Evolutionary conservation across 2,113 vertebrate genomes (phyloP), one percentile per base, ranked within the genome.

Genomic region (Nibea albiflora): DNA sequence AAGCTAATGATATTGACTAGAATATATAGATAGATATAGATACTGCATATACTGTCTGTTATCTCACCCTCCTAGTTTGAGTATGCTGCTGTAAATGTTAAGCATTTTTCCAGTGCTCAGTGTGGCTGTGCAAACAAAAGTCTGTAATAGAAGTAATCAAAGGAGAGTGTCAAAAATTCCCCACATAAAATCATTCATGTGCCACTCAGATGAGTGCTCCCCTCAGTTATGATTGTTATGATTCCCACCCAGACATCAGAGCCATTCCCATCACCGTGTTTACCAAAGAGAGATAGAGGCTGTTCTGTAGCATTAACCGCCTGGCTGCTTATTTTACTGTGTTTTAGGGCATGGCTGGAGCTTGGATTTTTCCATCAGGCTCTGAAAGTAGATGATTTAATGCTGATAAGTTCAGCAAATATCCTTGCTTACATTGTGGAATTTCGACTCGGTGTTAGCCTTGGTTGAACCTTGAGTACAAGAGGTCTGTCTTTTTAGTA

Each of bases 391-490:
- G 53, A 75, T 83, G 49, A 76, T 84, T 76, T 15, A 69, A 35
- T 63, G 19, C 24, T 54, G 69, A 78, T 85, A 85, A 14, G 70
- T 65, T n/a, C n/a, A n/a, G n/a, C 68, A 82, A 31, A 84, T 72
- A 61, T 54, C 52, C 14, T 57, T 67, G 74, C 65, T 78, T 67
- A 73, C 66, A 58, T 53, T 80, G 31, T 58, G 68, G 31, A 35
- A 50, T 67, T 53, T 35, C 44, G 61, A 12, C 53, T 65, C 16
- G 5, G 31, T 22, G 16, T 31, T 46, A 49, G 53, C 75, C 79
- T 74, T 16, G 52, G 57, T 66, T 68, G 35, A 31, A 61, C 77
- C 53, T 85, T 83, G 65, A 52, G 14, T 14, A 15, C 66, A 62
- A n/a, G 19, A 35, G 3, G 17, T 39, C 49, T 69, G 3, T 39